These are phyloP conservation scores for Orientallactaga sibirica DNA, from an alignment of 2,797 vertebrate species.

Conservation along the genomic window DNA sequence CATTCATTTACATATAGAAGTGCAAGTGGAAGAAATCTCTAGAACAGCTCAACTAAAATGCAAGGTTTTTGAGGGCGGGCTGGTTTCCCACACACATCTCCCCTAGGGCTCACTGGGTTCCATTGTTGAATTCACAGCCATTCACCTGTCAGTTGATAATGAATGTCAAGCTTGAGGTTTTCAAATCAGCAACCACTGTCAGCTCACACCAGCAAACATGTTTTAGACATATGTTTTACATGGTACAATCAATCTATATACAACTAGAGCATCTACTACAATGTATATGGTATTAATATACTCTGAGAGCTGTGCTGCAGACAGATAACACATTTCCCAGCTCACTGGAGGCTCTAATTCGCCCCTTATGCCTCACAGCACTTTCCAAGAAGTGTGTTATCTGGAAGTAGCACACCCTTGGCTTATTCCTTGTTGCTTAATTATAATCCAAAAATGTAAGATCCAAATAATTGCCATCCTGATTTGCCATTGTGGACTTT, in stretches of 20 bases:
- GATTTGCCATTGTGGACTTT: slow-evolving; percentile 67
- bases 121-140: neutral
- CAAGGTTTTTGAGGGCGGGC: neutral
- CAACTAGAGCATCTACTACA: slow-evolving; percentile 49
- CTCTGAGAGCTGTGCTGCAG: slow-evolving; percentile 51
- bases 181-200: slow-evolving; percentile 61
- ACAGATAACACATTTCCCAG: slow-evolving; percentile 83
- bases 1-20: slow-evolving; percentile 33
- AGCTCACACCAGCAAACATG: slow-evolving; percentile 65
- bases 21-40: slow-evolving; percentile 1
- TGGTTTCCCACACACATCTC: neutral
- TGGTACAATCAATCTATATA: slow-evolving; percentile 55
- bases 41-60: slow-evolving; percentile 50
- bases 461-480: slow-evolving; percentile 80
- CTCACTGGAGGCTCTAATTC: slow-evolving; percentile 80
- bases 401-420: slow-evolving; percentile 84
- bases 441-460: slow-evolving; percentile 83
- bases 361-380: slow-evolving; percentile 78
- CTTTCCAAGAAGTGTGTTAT: slow-evolving; percentile 84
- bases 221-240: slow-evolving; percentile 84
- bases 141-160: slow-evolving; percentile 45
- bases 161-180: slow-evolving; percentile 53
- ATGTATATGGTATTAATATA: slow-evolving; percentile 30
- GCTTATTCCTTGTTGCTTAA: slow-evolving; percentile 85
- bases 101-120: neutral